Conservation (phyloP, 2,113 vertebrate species). For the Lampris incognitus region DNA sequence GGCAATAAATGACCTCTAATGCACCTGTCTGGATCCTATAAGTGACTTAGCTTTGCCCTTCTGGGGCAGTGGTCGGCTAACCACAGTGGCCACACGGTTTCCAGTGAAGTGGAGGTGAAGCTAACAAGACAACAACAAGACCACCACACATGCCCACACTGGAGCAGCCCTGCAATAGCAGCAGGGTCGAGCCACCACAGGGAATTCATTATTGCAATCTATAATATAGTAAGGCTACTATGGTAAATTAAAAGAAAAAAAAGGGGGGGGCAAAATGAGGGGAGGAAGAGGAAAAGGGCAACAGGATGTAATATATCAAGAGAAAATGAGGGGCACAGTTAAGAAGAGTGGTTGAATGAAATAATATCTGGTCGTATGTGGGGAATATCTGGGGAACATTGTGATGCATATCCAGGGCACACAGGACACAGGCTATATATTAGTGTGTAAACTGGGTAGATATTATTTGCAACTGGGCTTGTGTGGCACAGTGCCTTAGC, state of each 20-base stretch:
- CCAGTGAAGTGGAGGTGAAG: constrained; percentile 57
- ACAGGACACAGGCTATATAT: constrained; percentile 6
- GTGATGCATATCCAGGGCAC: constrained; percentile 20
- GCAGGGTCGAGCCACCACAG: constrained; percentile 22
- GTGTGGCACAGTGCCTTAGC: too few species aligned
- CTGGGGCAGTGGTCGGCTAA: constrained; percentile 40
- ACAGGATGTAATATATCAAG: constrained; percentile 17
- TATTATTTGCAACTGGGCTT: too few species aligned
- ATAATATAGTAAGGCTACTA: constrained; percentile 62
- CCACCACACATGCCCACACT: constrained; percentile 30
- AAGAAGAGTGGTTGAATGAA: constrained; percentile 18
- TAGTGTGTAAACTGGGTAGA: constrained; percentile 12
- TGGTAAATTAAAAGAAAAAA: constrained; percentile 31
- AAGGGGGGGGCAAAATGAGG: neutral
- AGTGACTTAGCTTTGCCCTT: constrained; percentile 50
- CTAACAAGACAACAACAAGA: constrained; percentile 67
- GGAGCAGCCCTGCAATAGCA: constrained; percentile 31
- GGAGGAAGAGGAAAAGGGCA: neutral
- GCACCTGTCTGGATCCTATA: constrained; percentile 65
- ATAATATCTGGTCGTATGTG: constrained; percentile 33
- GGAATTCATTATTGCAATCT: constrained; percentile 71
- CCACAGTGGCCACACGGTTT: constrained; percentile 48
- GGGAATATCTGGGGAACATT: constrained; percentile 36
- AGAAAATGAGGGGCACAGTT: constrained; percentile 33
- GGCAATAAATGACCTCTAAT: constrained; percentile 59